These are phyloP conservation scores for Enoplosus armatus DNA, from an alignment of 2,797 vertebrate species.

Conservation along the genomic window DNA sequence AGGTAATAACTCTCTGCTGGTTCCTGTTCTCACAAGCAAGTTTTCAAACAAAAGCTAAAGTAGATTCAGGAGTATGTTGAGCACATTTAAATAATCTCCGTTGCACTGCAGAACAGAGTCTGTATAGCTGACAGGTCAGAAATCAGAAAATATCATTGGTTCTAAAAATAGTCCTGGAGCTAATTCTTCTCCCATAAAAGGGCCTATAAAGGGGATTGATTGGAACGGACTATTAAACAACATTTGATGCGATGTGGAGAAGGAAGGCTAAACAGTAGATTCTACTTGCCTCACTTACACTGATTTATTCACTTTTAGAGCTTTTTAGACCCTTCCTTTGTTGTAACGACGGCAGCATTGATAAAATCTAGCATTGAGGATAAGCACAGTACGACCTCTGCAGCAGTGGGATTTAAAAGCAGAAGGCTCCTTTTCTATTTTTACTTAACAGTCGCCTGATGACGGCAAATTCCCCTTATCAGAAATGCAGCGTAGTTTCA, in stretches of 20 bases:
- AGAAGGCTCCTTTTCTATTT: constrained; percentile 37
- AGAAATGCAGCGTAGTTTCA: constrained; percentile 4
- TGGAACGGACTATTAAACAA: constrained; percentile 43
- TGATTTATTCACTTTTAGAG: constrained; percentile 42
- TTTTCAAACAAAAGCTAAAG: constrained; percentile 3
- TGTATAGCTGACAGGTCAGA: constrained; percentile 35
- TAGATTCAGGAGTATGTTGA: neutral
- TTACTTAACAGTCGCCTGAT: constrained; percentile 9
- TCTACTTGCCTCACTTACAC: constrained; percentile 6
- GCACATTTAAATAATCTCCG: constrained; percentile 6
- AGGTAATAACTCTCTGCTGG: neutral
- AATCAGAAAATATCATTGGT: constrained; percentile 47
- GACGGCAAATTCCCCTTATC: constrained; percentile 13
- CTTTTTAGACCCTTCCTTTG: neutral
- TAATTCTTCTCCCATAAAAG: constrained; percentile 72
- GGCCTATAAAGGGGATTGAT: constrained; percentile 47
- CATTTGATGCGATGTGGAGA: constrained; percentile 14
- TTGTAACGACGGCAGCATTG: constrained; percentile 14
- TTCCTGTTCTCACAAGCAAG: neutral
- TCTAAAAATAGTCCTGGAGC: constrained; percentile 69
- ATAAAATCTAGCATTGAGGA: constrained; percentile 30
- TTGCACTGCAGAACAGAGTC: neutral
- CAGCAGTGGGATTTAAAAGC: constrained; percentile 18
- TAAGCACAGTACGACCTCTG: constrained; percentile 18
- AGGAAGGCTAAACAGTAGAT: constrained; percentile 22